Percentiles rank a stretch among this genome's conserved stretches.
Conservation (phyloP, 2,113 vertebrate species). For the Nanorana parkeri region DNA sequence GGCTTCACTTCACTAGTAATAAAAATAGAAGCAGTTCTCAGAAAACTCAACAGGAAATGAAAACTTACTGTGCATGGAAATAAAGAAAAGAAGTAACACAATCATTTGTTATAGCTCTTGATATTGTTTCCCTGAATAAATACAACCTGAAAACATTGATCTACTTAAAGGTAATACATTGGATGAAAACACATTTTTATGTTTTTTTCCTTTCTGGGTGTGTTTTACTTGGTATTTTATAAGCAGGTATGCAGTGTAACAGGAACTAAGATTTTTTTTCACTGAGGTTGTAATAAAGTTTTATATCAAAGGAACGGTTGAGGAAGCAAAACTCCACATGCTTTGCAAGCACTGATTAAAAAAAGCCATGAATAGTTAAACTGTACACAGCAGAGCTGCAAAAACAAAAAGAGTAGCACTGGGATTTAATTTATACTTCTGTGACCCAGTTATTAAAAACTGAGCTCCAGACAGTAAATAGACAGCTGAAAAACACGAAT, state of each 20-base stretch:
- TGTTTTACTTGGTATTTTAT: not conserved
- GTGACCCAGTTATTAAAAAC: no score
- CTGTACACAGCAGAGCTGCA: no score
- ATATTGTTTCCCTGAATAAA: not conserved
- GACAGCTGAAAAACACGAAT: no score
- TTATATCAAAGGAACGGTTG: no score
- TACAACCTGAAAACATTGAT: not conserved
- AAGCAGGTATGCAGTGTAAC: not conserved
- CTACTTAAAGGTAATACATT: not conserved
- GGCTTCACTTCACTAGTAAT: slow-evolving; percentile 44
- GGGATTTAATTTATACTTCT: no score
- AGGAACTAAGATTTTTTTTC: no score
- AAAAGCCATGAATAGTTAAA: no score
- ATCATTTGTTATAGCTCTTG: not conserved
- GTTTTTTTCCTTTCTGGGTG: not conserved
- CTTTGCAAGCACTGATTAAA: no score
- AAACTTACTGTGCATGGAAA: slow-evolving; percentile 24
- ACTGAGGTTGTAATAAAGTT: no score
- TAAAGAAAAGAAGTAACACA: slow-evolving; percentile 4
- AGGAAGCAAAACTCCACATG: no score
- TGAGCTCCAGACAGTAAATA: no score
- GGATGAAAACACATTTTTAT: not conserved
- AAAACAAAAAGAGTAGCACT: no score
- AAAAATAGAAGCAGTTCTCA: slow-evolving; percentile 52
- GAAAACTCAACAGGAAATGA: slow-evolving; percentile 54